phyloP scores from a whole-genome alignment of 2,888 invertebrate genomes.

The Apotomis capreana region DNA sequence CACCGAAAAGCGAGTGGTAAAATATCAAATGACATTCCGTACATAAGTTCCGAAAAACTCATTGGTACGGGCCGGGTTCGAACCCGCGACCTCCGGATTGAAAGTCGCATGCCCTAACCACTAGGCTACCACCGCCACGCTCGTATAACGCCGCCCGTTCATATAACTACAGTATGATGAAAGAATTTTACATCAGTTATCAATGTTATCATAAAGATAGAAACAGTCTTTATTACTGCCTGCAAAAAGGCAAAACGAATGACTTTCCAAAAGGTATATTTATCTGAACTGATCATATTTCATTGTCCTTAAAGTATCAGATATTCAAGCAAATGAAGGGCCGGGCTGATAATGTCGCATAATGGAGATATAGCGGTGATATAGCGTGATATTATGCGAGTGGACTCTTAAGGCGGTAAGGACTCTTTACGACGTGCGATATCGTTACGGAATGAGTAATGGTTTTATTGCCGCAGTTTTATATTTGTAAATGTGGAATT shows the following conservation, averaged over 20 bases:
- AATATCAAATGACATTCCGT: no score
- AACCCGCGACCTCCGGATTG: no score
- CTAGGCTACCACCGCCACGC: no score
- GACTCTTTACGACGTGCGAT: conserved; percentile 22
- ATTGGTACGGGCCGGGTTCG: no score
- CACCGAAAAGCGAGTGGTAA: no score
- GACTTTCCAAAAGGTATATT: not conserved
- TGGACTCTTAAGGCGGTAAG: conserved; percentile 6
- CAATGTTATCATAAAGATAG: no score
- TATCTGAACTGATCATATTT: conserved; percentile 16
- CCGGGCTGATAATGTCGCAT: conserved; percentile 30
- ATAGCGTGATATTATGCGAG: conserved; percentile 31
- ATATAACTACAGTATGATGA: no score
- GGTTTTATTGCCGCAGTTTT: conserved; percentile 23
- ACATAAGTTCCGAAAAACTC: no score
- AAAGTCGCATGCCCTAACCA: no score
- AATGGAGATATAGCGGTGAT: conserved; percentile 20
- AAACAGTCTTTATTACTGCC: no score
- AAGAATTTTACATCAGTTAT: no score
- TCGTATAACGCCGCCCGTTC: no score
- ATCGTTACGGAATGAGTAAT: conserved; percentile 7
- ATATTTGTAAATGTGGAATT: conserved; percentile 18
- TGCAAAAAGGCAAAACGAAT: not conserved
- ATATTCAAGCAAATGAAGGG: conserved; percentile 23
- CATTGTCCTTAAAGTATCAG: conserved; percentile 14